Evolutionary conservation across 1,140 invertebrate genomes (phyloP).

Genomic region (Grapholita molesta): DNA sequence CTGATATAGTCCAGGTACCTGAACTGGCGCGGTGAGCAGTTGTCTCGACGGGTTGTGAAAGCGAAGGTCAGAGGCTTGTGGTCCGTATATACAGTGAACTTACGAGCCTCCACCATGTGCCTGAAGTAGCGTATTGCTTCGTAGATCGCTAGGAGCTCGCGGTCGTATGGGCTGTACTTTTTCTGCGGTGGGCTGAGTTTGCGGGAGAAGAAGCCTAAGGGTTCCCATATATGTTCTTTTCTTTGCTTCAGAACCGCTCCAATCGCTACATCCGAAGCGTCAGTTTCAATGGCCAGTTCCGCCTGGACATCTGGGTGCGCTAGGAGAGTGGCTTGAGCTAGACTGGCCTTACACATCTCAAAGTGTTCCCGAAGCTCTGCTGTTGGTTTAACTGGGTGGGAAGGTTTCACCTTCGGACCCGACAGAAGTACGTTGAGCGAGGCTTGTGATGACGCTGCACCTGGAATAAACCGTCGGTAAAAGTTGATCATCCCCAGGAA

Average conservation of each 20-base stretch:
- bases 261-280: constrained; percentile 37
- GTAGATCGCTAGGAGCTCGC: constrained; percentile 71
- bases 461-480: constrained; percentile 13
- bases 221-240: constrained; percentile 25
- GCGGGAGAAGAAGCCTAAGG: constrained; percentile 58
- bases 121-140: constrained; percentile 40
- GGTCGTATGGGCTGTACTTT: constrained; percentile 63
- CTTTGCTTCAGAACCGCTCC: constrained; percentile 38
- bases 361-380: not conserved
- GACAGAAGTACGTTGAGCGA: not conserved
- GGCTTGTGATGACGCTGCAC: constrained; percentile 8
- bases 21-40: constrained; percentile 38
- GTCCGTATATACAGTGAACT: constrained; percentile 46
- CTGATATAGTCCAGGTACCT: constrained; percentile 48
- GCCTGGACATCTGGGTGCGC: constrained; percentile 3
- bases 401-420: not conserved
- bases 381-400: not conserved
- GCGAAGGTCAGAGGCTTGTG: constrained; percentile 53
- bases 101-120: constrained; percentile 11
- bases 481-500: constrained; percentile 22
- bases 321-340: not conserved
- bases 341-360: constrained; percentile 1
- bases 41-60: constrained; percentile 31
- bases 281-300: constrained; percentile 24
- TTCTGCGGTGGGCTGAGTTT: constrained; percentile 47